Evolutionary conservation across 1,140 invertebrate genomes (phyloP), one percentile per base, ranked within the genome.

Genomic region (Maniola jurtina): DNA sequence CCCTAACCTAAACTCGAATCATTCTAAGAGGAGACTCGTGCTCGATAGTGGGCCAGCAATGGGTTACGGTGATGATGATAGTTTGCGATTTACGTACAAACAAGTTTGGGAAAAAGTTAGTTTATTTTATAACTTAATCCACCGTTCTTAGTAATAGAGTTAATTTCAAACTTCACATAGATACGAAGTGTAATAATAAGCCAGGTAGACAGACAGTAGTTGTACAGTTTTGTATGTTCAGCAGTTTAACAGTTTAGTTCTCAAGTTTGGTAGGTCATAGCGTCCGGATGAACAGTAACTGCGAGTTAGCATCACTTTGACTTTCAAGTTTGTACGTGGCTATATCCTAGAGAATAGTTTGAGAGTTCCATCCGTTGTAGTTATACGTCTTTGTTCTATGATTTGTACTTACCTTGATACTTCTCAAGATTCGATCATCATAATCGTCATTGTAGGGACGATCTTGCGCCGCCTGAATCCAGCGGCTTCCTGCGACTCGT

Each of bases 211-310:
- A 45, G 9, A 45, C 42, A 11, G 13, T 13, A 45, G 42, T 45
- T 45, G 42, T n/a, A 13, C 10, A 45, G 42, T 45, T 45, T 45
- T 45, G 42, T 45, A 45, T 45, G 42, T 45, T 45, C 42, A 45
- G 42, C 42, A 45, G 42, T 11, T 45, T 45, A 45, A 11, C 42
- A 45, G 42, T 45, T 45, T 45, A n/a, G 42, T 11, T 45, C 42
- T 45, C 10, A n/a, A 45, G 42, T 45, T 45, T 45, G 42, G 13
- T 45, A 5, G 42, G 42, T 45, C 42, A 45, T 45, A 9, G 9
- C 42, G 11, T 45, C 13, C 13, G 42, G 42, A 45, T 45, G 42
- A 45, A 45, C 42, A 45, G 1, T 45, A 45, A 38, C 13, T 45
- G 5, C 13, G 5, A 45, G 42, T 45, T 45, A 2, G 13, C 42